phyloP scores from a whole-genome alignment of 2,888 invertebrate species.

The Hybos culiciformis region DNA sequence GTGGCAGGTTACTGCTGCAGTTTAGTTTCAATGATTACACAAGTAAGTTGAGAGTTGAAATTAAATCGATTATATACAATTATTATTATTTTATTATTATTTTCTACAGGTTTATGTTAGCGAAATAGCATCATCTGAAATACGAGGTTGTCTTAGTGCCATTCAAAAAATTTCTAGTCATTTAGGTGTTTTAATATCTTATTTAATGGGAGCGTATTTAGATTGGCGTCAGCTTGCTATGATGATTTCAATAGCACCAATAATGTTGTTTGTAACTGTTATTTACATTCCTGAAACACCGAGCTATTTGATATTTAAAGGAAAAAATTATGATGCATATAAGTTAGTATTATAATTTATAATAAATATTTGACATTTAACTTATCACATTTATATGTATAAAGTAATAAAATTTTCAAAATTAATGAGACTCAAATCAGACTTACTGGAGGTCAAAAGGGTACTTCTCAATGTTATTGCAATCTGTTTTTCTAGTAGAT shows the following conservation, averaged over 20 bases:
- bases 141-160: constrained; percentile 75
- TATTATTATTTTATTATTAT: too few species aligned
- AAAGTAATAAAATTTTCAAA: too few species aligned
- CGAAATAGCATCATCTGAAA: constrained; percentile 76
- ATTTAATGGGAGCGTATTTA: constrained; percentile 67
- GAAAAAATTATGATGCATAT: constrained; percentile 57
- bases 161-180: constrained; percentile 76
- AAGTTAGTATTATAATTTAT: constrained; percentile 14
- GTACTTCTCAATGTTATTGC: too few species aligned
- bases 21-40: constrained; percentile 61
- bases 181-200: constrained; percentile 70
- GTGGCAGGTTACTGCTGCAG: constrained; percentile 72
- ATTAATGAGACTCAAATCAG: too few species aligned
- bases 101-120: constrained; percentile 67
- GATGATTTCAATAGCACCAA: constrained; percentile 63
- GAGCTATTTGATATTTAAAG: constrained; percentile 63
- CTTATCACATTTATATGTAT: too few species aligned
- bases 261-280: constrained; percentile 60
- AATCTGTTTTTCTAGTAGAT: too few species aligned
- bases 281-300: constrained; percentile 81
- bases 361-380: too few species aligned
- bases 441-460: too few species aligned
- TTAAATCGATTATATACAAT: too few species aligned
- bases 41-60: constrained; percentile 35
- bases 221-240: constrained; percentile 77